Evolutionary conservation across 2,888 invertebrate species (phyloP), one percentile per base, ranked within the genome.

Genomic region (Eupithecia dodoneata): DNA sequence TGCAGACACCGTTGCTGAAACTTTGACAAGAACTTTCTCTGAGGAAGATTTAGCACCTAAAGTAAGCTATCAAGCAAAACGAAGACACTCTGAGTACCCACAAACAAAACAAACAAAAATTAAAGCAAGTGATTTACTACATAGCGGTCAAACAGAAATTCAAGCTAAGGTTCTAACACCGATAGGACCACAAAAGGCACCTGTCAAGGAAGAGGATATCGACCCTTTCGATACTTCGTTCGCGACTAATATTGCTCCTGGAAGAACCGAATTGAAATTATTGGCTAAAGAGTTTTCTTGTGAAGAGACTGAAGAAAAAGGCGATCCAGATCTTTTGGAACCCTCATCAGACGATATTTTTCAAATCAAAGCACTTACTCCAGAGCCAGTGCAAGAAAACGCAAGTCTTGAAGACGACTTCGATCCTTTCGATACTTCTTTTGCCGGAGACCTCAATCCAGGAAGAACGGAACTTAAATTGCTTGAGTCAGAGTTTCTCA

Each of bases 171-270:
- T 97, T 72, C 87, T 98, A 70, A 97, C 97, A 12, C 94, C 94
- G 9, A 88, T 88, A 6, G 91, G 86, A 15, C 91, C 88, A 2
- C 78, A 78, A 74, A 73, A 70, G 70, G 47, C 72, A 74, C 92
- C 94, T 41, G 83, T 89, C 18, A 77, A 90, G 45, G 86, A 91
- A 72, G 93, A 94, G 77, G 94, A 97, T 83, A 90, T 93, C 10
- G 98, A 98, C 93, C 98, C 98, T 0, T 98, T 98, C 88, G 98
- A 98, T 87, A 98, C 98, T 0, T 97, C 98, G 0, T 97, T 97
- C 84, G 98, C 98, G 0, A 95, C 95, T 76, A 97, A 97, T 86
- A 96, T 98, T 75, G 94, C 96, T 73, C 98, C 98, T 0, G 97
- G 98, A 4, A 97, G 96, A 90, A 97, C 97, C 2, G 98, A 98